Evolutionary conservation across 1,140 invertebrate genomes (phyloP), one percentile per base, ranked within the genome.

Genomic region (Drepana arcuata): DNA sequence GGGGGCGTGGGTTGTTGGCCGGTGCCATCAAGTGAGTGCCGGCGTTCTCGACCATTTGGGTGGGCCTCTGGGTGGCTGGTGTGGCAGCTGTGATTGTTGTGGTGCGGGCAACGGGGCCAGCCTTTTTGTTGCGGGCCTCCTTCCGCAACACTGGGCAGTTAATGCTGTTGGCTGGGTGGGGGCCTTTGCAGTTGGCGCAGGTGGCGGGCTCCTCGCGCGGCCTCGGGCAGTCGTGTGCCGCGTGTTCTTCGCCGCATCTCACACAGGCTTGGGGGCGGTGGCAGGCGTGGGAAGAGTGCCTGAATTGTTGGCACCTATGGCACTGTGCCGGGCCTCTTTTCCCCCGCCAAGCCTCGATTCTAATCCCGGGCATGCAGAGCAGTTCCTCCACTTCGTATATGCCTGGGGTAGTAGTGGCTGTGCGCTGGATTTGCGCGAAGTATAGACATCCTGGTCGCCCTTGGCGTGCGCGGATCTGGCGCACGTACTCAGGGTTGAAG

Each of bases 291-390:
- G 4, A 5, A 9, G 9, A 5, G 18, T 21, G 18, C 6, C 31
- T 23, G 31, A 41, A 41, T 7, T 33, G 14, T 13, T 41, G 38
- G 31, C 31, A 41, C 15, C 38, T 23, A 31, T 41, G 38, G n/a
- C 38, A 41, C 11, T 41, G 38, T 0, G 38, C 30, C 21, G 37
- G 38, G 14, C 38, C 38, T 3, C 10, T 21, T 21, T 21, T 21
- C 18, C 18, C 18, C 18, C 9, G 4, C 18, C 18, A 21, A 21
- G 18, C 18, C 9, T 21, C 18, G 18, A 21, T 9, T 4, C 4
- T 21, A 9, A 21, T 9, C 18, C 18, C 4, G 4, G 18, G 18
- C 18, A 21, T 21, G 18, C 9, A 5, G 4, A 21, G 18, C 4
- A 21, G 18, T 9, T 21, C 18, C 9, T 4, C 9, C 9, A 21